Evolutionary conservation across 2,888 invertebrate genomes (phyloP).

Genomic region (Lydus trimaculatus): DNA sequence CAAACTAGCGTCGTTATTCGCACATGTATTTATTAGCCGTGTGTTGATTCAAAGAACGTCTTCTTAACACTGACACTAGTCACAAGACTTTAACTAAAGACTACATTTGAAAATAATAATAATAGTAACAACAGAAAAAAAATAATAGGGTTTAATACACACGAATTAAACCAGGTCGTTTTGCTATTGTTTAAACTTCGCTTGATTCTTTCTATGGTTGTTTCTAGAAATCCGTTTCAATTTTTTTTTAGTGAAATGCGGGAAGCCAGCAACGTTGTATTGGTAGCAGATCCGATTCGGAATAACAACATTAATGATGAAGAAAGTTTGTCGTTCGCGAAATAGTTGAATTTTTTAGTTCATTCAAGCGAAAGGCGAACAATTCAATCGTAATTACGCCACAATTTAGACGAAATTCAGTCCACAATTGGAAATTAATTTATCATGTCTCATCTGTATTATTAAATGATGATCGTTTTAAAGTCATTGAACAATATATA

Average conservation of each 20-base stretch:
- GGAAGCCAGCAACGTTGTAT: constrained; percentile 32
- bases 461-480: too few relatives aligned
- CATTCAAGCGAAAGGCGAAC: not conserved
- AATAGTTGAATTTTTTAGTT: not conserved
- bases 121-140: not conserved
- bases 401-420: not conserved
- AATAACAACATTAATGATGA: constrained; percentile 41
- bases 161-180: constrained; percentile 51
- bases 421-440: too few relatives aligned
- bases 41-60: constrained; percentile 37
- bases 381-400: constrained; percentile 1
- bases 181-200: constrained; percentile 39
- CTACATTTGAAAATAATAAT: constrained; percentile 12
- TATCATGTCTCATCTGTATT: too few relatives aligned
- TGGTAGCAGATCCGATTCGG: constrained; percentile 1
- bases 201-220: constrained; percentile 20
- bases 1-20: not conserved
- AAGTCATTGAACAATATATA: too few relatives aligned
- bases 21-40: constrained; percentile 10
- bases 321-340: not conserved
- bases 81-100: constrained; percentile 16
- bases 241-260: constrained; percentile 46
- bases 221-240: constrained; percentile 36
- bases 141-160: constrained; percentile 41
- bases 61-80: constrained; percentile 31